Conservation (phyloP, 2,797 vertebrate species). For the Mormyrus hasselquistii region DNA sequence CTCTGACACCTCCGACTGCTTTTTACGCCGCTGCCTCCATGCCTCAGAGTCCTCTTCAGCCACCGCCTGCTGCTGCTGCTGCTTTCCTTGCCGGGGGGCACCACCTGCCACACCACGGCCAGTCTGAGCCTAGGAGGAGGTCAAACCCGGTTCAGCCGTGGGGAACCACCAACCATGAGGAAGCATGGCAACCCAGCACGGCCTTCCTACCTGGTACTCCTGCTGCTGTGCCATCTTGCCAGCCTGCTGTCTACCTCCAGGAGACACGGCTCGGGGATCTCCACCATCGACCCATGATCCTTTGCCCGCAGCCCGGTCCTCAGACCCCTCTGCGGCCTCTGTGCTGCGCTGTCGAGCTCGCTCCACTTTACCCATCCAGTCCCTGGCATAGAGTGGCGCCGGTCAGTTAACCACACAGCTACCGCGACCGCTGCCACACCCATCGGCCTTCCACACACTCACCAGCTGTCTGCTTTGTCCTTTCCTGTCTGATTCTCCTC, state of each 20-base stretch:
- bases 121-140: constrained; percentile 37
- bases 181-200: not conserved
- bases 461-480: constrained; percentile 82
- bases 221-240: constrained; percentile 62
- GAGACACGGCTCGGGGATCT: constrained; percentile 64
- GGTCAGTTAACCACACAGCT: not conserved
- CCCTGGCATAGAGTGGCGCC: constrained; percentile 55
- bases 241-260: constrained; percentile 58
- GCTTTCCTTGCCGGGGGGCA: constrained; percentile 56
- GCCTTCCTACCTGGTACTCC: constrained; percentile 72
- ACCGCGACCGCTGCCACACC: not conserved
- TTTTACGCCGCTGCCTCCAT: constrained; percentile 91
- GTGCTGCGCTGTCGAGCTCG: constrained; percentile 64
- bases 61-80: constrained; percentile 48
- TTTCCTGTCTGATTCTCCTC: constrained; percentile 89
- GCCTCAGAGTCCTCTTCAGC: constrained; percentile 85
- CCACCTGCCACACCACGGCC: constrained; percentile 53
- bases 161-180: not conserved
- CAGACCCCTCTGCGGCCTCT: constrained; percentile 65
- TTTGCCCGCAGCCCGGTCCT: constrained; percentile 64
- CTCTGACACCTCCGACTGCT: constrained; percentile 84
- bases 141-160: not conserved
- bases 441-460: constrained; percentile 28
- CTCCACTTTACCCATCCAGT: constrained; percentile 70
- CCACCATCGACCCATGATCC: constrained; percentile 48